A percentile compares a stretch with the other conserved stretches of the same genome.
Evolutionary conservation across 2,888 invertebrate genomes (phyloP).

Genomic region (Phortica magna): DNA sequence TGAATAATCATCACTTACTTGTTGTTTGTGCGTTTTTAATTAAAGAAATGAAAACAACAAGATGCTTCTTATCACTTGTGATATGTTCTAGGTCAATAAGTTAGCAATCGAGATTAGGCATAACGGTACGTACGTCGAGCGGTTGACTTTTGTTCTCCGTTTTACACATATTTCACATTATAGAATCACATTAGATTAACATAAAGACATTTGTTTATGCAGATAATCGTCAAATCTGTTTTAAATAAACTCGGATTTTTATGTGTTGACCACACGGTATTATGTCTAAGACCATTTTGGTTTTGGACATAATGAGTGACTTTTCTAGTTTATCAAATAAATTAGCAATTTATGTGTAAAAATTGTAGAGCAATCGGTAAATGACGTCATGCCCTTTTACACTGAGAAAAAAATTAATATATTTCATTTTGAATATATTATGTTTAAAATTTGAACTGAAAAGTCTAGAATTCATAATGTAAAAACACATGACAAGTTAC

Average conservation of each 20-base stretch:
- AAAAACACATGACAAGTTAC: too few species aligned
- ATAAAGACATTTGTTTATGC: too few species aligned
- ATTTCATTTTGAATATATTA: neutral
- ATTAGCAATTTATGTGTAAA: neutral
- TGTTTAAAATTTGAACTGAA: too few species aligned
- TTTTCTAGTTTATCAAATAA: neutral
- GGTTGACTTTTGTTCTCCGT: neutral
- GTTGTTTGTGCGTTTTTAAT: conserved; percentile 6
- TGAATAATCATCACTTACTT: neutral
- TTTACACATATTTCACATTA: neutral
- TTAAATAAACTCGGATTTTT: neutral
- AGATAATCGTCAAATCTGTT: too few species aligned
- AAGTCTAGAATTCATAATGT: too few species aligned
- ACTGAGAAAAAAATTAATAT: conserved; percentile 2
- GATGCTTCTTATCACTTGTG: conserved; percentile 50
- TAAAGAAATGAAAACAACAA: neutral
- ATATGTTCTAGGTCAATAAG: conserved; percentile 19
- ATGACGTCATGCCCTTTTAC: conserved; percentile 1
- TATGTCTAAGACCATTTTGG: neutral
- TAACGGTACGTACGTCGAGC: too few species aligned
- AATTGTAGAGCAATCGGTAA: neutral
- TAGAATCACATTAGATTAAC: too few species aligned
- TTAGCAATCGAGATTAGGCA: conserved; percentile 9
- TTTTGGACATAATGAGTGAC: neutral
- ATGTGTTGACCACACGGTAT: neutral